phyloP scores from a whole-genome alignment of 1,140 invertebrate species.

The Brachionus sp. region DNA sequence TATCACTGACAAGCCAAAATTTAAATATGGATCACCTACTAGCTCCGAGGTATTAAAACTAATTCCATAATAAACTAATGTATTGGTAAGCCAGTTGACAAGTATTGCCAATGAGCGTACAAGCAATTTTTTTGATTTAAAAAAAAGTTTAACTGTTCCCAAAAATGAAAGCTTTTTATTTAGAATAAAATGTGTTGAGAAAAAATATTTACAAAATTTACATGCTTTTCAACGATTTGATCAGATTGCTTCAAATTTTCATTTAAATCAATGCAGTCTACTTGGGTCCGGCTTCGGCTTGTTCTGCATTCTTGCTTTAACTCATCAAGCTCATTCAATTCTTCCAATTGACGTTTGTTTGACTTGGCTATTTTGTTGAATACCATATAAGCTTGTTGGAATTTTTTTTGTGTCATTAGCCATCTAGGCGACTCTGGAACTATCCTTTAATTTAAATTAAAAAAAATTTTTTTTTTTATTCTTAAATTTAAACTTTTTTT shows the following conservation, averaged over 20 bases:
- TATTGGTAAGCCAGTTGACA: constrained; percentile 49
- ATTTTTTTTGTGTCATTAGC: constrained; percentile 8
- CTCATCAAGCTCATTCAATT: neutral
- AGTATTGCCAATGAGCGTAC: neutral
- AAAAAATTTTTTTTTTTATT: neutral
- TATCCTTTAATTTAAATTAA: neutral
- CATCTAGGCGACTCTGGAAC: constrained; percentile 39
- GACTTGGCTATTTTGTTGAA: constrained; percentile 33
- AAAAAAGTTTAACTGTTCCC: constrained; percentile 21
- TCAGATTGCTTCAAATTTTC: neutral
- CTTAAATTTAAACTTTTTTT: neutral
- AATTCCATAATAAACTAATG: constrained; percentile 51
- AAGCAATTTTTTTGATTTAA: constrained; percentile 28
- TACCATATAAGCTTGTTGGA: neutral
- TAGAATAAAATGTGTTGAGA: neutral
- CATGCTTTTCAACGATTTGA: neutral
- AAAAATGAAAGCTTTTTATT: neutral
- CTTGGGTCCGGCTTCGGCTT: neutral
- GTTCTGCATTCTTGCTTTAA: neutral
- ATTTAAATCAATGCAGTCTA: neutral
- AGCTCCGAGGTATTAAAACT: constrained; percentile 48
- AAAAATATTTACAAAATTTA: neutral
- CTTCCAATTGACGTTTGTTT: neutral
- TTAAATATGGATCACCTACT: constrained; percentile 50
- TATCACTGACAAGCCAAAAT: constrained; percentile 49